Percentiles rank a stretch among this genome's conserved stretches.
phyloP scores from a whole-genome alignment of 2,797 vertebrate genomes.

The Lagodon rhomboides region DNA sequence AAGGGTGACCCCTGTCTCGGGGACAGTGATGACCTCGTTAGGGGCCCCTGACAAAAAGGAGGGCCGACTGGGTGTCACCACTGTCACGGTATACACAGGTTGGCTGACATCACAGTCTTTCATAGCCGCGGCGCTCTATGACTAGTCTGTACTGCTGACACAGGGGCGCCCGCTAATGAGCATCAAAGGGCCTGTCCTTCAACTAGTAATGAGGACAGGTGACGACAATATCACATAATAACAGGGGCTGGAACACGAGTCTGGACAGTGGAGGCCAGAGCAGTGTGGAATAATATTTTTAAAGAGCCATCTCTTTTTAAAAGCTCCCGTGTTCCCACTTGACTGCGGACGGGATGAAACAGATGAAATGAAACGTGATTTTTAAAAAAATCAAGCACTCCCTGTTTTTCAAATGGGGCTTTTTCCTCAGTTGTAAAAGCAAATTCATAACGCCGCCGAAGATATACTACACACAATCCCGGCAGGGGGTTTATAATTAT shows the following conservation, averaged over 20 bases:
- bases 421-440: conserved; percentile 44
- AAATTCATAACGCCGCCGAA: conserved; percentile 53
- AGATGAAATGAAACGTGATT: conserved; percentile 46
- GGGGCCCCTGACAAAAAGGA: conserved; percentile 85
- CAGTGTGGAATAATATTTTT: conserved; percentile 56
- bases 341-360: conserved; percentile 24
- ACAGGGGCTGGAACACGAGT: conserved; percentile 71
- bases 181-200: conserved; percentile 85
- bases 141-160: conserved; percentile 75
- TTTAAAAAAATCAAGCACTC: conserved; percentile 28
- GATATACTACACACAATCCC: conserved; percentile 51
- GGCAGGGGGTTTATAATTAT: conserved; percentile 72
- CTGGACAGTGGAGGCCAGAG: conserved; percentile 68
- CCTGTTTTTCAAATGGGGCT: conserved; percentile 39
- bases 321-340: conserved; percentile 10
- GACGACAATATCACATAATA: conserved; percentile 79
- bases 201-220: conserved; percentile 84
- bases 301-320: conserved; percentile 59
- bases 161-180: conserved; percentile 79
- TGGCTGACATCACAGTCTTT: conserved; percentile 77
- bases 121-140: conserved; percentile 65
- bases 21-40: conserved; percentile 88
- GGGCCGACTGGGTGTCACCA: conserved; percentile 79
- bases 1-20: conserved; percentile 84
- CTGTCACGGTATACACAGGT: conserved; percentile 82